Percentiles rank a stretch among this genome's conserved stretches.
Conservation (phyloP, 2,888 invertebrate species). For the Thera britannica region DNA sequence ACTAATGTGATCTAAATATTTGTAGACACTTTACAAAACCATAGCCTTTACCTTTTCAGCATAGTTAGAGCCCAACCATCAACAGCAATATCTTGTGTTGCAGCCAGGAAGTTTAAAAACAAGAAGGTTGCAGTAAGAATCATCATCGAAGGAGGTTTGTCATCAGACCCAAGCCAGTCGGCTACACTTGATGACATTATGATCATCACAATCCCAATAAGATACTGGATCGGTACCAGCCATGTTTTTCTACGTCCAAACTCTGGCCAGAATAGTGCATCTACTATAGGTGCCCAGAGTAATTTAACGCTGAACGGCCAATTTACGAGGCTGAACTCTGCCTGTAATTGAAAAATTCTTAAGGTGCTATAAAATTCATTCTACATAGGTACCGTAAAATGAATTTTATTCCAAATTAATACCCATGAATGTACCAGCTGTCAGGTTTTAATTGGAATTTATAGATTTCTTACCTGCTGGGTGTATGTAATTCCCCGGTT, state of each 20-base stretch:
- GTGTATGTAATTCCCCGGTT: conserved; percentile 96
- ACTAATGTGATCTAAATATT: too few species aligned
- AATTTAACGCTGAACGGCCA: conserved; percentile 98
- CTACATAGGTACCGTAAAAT: too few species aligned
- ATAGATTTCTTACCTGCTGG: conserved; percentile 88
- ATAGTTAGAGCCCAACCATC: conserved; percentile 99
- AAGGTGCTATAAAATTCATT: not conserved
- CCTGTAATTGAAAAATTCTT: conserved; percentile 78
- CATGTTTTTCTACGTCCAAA: conserved; percentile 98
- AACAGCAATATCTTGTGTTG: conserved; percentile 99
- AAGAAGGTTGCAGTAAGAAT: conserved; percentile 95
- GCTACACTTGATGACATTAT: conserved; percentile 91
- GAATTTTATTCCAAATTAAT: too few species aligned
- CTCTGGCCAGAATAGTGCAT: conserved; percentile 92
- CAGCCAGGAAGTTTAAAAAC: conserved; percentile 96
- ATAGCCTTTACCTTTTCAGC: conserved; percentile 93
- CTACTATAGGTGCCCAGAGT: conserved; percentile 99
- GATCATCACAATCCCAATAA: conserved; percentile 96
- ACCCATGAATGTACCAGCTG: too few species aligned
- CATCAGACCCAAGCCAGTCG: conserved; percentile 90
- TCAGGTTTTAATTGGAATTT: not conserved
- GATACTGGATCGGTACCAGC: conserved; percentile 97
- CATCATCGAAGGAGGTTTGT: conserved; percentile 87
- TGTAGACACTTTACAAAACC: not conserved
- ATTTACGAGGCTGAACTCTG: conserved; percentile 96